Evolutionary conservation across 2,888 invertebrate species (phyloP), one percentile per base, ranked within the genome.

Genomic region (Conops quadrifasciatus): DNA sequence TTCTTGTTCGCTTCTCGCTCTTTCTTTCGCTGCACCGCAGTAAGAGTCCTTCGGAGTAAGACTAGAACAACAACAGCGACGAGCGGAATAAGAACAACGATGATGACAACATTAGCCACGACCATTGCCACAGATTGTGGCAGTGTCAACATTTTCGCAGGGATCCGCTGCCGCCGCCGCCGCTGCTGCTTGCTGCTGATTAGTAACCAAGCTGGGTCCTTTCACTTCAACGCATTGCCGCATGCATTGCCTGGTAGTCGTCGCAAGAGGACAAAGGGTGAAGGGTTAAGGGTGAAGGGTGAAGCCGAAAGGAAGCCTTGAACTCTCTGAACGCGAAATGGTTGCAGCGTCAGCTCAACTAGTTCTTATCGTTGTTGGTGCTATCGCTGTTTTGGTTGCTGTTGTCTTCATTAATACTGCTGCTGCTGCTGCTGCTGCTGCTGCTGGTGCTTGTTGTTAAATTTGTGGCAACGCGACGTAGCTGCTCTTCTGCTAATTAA

Each of bases 91-190:
- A n/a, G n/a, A n/a, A n/a, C n/a, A n/a, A n/a, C n/a, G n/a, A n/a
- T n/a, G n/a, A n/a, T n/a, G n/a, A n/a, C n/a, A n/a, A n/a, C n/a
- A n/a, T n/a, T n/a, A n/a, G 15, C 63, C 15, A 64, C 63, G 63
- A 64, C 63, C 63, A 47, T 28, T 15, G 36, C 66, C 66, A 36
- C 66, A 66, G 56, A 66, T 36, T 66, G 66, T 66, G 53, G 56
- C 66, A 66, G 53, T 56, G 53, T 53, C 30, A 53, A 56, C 66
- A 56, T 56, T 66, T 49, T 53, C 56, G 56, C 43, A 66, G 66
- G 24, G 56, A 21, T 66, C 21, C 56, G 51, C 56, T 47, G 36
- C n/a, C n/a, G n/a, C n/a, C n/a, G n/a, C n/a, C n/a, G n/a, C n/a
- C n/a, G n/a, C n/a, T n/a, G n/a, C n/a, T n/a, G 36, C 53, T 66